Base-by-base conservation (phyloP, 2,797 vertebrate genomes). In the Xenops minutus region DNA sequence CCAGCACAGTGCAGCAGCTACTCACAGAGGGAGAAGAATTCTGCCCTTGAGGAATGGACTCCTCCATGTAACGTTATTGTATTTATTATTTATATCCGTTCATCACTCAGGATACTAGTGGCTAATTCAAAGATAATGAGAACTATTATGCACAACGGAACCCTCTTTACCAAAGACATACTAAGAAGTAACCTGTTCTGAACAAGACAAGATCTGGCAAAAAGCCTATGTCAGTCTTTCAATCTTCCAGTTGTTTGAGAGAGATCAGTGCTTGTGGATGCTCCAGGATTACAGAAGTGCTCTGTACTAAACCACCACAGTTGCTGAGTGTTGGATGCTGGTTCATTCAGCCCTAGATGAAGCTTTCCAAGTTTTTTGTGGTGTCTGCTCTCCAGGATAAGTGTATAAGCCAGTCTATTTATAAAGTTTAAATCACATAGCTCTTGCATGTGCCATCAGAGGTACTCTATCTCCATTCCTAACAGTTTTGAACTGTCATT, bases 21-120 rank as follows among this genome's bases (percentile, higher is more conserved):
- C 56, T 74, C 29, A 76, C 20, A 63, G 54, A 78, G 18, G 20
- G 32, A 87, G 46, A 79, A 77, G 5, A 92, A 89, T 67, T 87
- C 64, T 85, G 52, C 49, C 43, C 68, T 77, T 1, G 1, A 75
- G 61, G 79, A 92, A 92, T 12, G 12, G 72, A 73, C 29, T 75
- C 22, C 14, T 75, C 39, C 59, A 55, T 5, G 52, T 37, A 91
- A 92, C 54, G 85, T 72, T 64, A 82, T 51, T 80, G 49, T 83
- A 85, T 89, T 95, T 96, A 92, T 68, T 87, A 95, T 89, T 95
- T 89, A 20, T 59, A 93, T 67, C 63, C 82, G 56, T 32, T 89
- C 22, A 61, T 64, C 72, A 51, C 34, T 87, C 21, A 63, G 12
- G 12, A 74, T 30, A 74, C 43, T 59, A 79, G 79, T 16, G 52